Evolutionary conservation across 2,797 vertebrate species (phyloP).

Genomic region (Varecia variegata): DNA sequence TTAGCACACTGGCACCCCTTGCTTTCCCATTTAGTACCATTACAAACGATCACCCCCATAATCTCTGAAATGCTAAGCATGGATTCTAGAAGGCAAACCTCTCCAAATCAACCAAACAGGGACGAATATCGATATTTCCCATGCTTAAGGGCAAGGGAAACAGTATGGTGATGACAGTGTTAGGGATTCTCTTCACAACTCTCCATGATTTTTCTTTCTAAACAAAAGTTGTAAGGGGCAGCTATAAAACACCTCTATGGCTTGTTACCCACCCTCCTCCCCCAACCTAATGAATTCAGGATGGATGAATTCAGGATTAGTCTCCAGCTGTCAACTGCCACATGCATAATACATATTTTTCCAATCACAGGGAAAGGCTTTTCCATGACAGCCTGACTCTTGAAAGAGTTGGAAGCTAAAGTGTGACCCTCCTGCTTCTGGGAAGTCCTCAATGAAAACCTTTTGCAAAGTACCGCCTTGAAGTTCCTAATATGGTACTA

Average conservation of each 20-base stretch:
- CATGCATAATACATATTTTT: constrained; percentile 62
- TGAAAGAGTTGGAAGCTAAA: constrained; percentile 39
- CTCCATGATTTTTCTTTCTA: not conserved
- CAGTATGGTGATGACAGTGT: not conserved
- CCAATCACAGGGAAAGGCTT: constrained; percentile 45
- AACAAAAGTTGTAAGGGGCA: not conserved
- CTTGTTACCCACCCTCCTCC: not conserved
- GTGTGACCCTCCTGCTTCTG: constrained; percentile 42
- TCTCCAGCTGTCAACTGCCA: constrained; percentile 60
- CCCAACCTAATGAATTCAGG: constrained; percentile 26
- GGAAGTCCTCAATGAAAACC: constrained; percentile 64
- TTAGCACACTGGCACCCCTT: not conserved
- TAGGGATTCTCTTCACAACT: not conserved
- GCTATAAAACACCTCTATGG: not conserved
- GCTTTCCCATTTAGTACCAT: constrained; percentile 1
- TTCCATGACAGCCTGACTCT: constrained; percentile 55
- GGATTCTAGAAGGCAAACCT: not conserved
- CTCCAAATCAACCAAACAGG: not conserved
- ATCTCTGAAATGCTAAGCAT: not conserved
- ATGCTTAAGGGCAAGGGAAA: constrained; percentile 36
- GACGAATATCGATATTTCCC: not conserved
- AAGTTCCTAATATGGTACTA: constrained; percentile 44
- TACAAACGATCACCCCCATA: not conserved
- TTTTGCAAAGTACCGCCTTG: constrained; percentile 52
- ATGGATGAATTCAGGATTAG: constrained; percentile 52